Conservation (phyloP, 2,113 vertebrate genomes). For the Notothenia coriiceps region DNA sequence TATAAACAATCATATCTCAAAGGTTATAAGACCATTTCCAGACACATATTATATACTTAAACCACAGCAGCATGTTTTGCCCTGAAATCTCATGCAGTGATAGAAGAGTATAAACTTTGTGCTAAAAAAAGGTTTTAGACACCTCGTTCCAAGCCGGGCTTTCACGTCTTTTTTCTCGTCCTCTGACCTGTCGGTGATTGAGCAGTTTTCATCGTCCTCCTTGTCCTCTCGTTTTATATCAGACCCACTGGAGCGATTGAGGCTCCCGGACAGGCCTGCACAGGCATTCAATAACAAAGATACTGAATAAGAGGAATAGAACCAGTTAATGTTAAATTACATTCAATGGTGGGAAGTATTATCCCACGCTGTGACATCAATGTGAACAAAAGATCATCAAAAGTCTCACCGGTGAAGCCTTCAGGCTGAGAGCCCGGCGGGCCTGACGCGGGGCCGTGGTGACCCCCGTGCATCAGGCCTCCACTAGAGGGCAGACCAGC, state of each 20-base stretch:
- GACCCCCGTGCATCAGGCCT: conserved; percentile 85
- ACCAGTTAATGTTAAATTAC: not conserved
- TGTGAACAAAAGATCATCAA: not conserved
- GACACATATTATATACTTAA: conserved; percentile 2
- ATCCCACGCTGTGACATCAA: not conserved
- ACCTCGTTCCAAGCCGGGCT: conserved; percentile 89
- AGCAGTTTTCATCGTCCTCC: conserved; percentile 93
- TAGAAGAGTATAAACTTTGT: not conserved
- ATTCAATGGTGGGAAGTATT: not conserved
- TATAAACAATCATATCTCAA: not conserved
- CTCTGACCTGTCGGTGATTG: conserved; percentile 89
- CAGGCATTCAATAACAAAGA: conserved; percentile 8
- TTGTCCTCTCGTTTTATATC: conserved; percentile 93
- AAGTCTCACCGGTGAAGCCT: conserved; percentile 87
- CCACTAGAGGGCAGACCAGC: conserved; percentile 84
- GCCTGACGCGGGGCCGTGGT: conserved; percentile 83
- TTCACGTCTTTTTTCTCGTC: conserved; percentile 95
- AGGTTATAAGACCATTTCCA: not conserved
- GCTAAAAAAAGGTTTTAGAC: conserved; percentile 61
- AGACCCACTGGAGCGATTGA: conserved; percentile 78
- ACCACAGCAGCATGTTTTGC: not conserved
- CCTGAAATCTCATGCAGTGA: conserved; percentile 10
- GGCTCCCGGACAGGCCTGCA: conserved; percentile 79
- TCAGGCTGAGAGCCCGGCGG: conserved; percentile 87
- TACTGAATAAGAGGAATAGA: not conserved